Conservation (phyloP, 2,113 vertebrate genomes). For the Platysteira castanea region DNA sequence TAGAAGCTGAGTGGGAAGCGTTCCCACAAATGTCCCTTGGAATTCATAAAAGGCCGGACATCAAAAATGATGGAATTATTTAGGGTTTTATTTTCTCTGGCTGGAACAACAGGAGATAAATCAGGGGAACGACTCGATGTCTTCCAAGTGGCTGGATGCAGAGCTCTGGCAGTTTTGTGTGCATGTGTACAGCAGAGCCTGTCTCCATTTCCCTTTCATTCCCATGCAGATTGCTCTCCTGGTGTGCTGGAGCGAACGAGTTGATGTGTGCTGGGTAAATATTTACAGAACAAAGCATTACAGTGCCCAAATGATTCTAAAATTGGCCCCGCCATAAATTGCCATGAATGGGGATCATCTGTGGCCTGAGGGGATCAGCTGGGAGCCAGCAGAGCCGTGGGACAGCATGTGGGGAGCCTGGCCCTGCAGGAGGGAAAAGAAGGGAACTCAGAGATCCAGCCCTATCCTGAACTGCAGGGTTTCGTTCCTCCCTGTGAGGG, state of each 20-base stretch:
- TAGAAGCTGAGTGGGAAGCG: neutral
- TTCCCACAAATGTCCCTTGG: neutral
- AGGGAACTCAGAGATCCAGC: neutral
- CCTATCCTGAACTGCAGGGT: neutral
- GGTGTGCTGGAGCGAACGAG: neutral
- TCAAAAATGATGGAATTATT: constrained; percentile 9
- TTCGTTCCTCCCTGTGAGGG: neutral
- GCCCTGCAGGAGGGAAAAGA: too few species aligned
- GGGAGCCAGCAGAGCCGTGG: neutral
- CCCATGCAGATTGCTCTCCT: neutral
- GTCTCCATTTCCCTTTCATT: neutral
- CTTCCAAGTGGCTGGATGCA: neutral
- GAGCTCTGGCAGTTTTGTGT: neutral
- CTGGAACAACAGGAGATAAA: neutral
- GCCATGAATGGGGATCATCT: neutral
- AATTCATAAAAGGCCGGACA: neutral
- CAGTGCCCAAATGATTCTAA: neutral
- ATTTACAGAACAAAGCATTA: neutral
- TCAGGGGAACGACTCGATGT: neutral
- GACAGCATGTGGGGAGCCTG: neutral
- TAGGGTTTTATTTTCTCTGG: neutral
- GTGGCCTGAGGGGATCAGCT: neutral
- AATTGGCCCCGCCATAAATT: neutral
- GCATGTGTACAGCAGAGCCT: neutral
- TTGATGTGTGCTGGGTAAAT: neutral